Percentiles rank a stretch among this genome's conserved stretches.
These are phyloP conservation scores for Tursiops truncatus DNA, from an alignment of 2,113 vertebrate species.

Conservation along the genomic window DNA sequence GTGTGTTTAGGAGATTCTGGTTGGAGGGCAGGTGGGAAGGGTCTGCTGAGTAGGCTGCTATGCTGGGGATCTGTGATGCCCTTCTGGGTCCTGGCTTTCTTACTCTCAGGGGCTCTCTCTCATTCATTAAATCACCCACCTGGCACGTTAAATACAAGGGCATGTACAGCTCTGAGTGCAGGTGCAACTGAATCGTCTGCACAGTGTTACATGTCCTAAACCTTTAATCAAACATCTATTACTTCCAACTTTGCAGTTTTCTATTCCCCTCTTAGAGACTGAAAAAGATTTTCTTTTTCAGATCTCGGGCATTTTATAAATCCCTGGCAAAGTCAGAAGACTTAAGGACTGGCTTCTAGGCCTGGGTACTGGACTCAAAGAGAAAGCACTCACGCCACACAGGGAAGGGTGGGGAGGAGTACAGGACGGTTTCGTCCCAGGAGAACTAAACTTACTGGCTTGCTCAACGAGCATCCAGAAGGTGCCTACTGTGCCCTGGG, in stretches of 20 bases:
- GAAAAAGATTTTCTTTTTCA: background rate
- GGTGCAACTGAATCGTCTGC: background rate
- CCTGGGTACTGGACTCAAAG: background rate
- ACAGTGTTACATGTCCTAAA: background rate
- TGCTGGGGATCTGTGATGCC: background rate
- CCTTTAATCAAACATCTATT: background rate
- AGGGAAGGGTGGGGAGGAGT: background rate
- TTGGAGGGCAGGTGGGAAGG: background rate
- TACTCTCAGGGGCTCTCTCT: background rate
- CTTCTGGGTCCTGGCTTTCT: background rate
- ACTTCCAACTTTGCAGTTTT: background rate
- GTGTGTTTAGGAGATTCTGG: background rate
- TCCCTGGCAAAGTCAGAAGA: background rate
- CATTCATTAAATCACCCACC: background rate
- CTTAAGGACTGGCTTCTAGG: background rate
- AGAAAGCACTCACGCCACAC: background rate
- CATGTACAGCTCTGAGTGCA: background rate
- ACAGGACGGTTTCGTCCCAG: background rate
- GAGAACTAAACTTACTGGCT: background rate
- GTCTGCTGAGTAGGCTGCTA: background rate
- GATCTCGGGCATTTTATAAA: background rate
- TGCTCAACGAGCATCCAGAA: too few relatives aligned
- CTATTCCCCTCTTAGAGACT: background rate
- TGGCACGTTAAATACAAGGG: background rate
- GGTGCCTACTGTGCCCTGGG: background rate